phyloP scores from a whole-genome alignment of 2,113 vertebrate genomes.

The Cisticola juncidis region DNA sequence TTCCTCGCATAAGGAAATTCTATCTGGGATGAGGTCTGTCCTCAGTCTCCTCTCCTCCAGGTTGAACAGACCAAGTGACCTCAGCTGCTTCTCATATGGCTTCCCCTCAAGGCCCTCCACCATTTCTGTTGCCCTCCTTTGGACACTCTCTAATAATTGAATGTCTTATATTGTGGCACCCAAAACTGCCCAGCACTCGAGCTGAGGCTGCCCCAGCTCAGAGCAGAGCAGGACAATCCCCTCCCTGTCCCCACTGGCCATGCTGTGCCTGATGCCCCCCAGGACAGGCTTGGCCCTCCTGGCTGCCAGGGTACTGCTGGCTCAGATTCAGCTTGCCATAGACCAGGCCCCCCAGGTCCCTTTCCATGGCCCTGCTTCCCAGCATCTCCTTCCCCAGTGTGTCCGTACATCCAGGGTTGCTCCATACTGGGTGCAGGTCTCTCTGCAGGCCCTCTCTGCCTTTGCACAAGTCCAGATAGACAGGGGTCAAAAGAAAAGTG shows the following conservation, averaged over 20 bases:
- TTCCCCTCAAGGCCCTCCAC: not conserved
- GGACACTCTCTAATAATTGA: not conserved
- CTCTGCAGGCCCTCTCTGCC: not conserved
- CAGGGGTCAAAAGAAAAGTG: not conserved
- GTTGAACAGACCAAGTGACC: not conserved
- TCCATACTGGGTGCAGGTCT: not conserved
- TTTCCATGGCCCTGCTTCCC: fast-evolving
- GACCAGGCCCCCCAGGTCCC: not conserved
- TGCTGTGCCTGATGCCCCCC: not conserved
- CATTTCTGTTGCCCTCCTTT: not conserved
- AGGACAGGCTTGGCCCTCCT: fast-evolving
- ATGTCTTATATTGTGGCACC: not conserved
- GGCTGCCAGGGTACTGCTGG: not conserved
- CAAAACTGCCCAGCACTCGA: fast-evolving
- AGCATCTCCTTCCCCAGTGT: not conserved
- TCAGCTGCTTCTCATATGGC: not conserved
- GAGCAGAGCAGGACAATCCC: not conserved
- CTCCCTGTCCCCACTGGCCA: fast-evolving
- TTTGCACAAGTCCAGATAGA: not conserved
- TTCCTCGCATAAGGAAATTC: not conserved
- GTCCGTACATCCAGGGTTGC: not conserved
- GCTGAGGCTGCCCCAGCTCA: fast-evolving
- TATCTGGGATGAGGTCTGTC: fast-evolving
- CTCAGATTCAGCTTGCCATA: fast-evolving
- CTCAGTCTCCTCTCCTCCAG: not conserved